Evolutionary conservation across 2,888 invertebrate genomes (phyloP), one percentile per base, ranked within the genome.

Genomic region (Drosophila emarginata): DNA sequence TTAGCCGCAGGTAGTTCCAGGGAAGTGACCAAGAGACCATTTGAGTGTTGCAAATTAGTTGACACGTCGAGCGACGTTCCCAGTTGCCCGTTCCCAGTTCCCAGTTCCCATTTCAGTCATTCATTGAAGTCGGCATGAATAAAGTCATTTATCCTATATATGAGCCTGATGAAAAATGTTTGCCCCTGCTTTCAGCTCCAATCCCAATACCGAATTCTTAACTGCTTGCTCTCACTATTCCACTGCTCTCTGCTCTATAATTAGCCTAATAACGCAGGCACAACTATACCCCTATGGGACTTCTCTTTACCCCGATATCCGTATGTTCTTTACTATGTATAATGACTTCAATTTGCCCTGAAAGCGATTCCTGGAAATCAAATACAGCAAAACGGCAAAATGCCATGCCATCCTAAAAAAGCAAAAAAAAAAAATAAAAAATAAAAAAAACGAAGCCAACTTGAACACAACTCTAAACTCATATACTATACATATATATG

Each of bases 1-100:
- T 45, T 18, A 18, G 18, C 54, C 54, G 32, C 54, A 54, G 54
- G 54, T 54, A 54, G 54, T 54, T 54, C 59, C 45, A 40, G 45
- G 57, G 63, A 57, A 56, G 9, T 54, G 54, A 54, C 60, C 28
- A 60, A 60, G 36, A 26, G 72, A 61, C 74, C 75, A 73, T 75
- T 75, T 67, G 80, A 89, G 86, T 87, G 90, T 83, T 90, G 90
- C 90, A 90, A 90, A 90, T 90, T 90, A 88, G 90, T 90, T 90
- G 89, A 90, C 91, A 90, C 89, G 88, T 89, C 74, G 73, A 67
- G 45, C 61, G 61, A 26, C 37, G 62, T 18, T 14, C 12, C 21
- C 15, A 15, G 37, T 21, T 14, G n/a, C 32, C 28, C 14, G 54
- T 56, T 60, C 51, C 60, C 69, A 57, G 62, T 56, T 67, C 63